Conservation (phyloP, 2,113 vertebrate genomes). For the Pollimyrus isidori region DNA sequence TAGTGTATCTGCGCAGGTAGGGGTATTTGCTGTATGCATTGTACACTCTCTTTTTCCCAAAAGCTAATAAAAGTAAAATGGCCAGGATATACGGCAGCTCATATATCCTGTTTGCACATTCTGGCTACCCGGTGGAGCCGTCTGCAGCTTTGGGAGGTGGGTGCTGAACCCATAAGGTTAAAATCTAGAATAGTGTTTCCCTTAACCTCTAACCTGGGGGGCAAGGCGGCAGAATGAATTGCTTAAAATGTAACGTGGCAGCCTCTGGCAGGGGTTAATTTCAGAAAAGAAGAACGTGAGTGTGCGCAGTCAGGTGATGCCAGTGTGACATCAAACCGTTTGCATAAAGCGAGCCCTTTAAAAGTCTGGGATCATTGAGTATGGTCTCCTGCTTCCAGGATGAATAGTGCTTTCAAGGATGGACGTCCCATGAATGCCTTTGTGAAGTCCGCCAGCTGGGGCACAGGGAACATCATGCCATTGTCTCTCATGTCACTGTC, state of each 20-base stretch:
- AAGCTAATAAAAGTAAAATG: background rate
- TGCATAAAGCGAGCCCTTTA: background rate
- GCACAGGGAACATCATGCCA: no score
- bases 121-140: background rate
- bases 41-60: background rate
- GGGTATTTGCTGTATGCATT: background rate
- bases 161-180: no score
- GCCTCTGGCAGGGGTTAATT: background rate
- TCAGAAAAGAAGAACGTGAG: background rate
- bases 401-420: background rate
- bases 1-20: background rate
- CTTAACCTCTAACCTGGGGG: background rate
- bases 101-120: background rate
- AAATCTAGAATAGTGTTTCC: background rate
- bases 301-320: background rate
- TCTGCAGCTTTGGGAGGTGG: no score
- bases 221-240: background rate
- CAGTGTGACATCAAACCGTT: constrained; percentile 9
- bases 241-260: background rate
- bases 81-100: background rate
- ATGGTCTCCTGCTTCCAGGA: background rate
- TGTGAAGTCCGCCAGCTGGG: background rate
- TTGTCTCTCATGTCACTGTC: background rate
- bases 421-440: background rate
- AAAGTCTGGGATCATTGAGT: background rate